Evolutionary conservation across 2,888 invertebrate genomes (phyloP), one percentile per base, ranked within the genome.

Genomic region (Scaptomyza tumidula): DNA sequence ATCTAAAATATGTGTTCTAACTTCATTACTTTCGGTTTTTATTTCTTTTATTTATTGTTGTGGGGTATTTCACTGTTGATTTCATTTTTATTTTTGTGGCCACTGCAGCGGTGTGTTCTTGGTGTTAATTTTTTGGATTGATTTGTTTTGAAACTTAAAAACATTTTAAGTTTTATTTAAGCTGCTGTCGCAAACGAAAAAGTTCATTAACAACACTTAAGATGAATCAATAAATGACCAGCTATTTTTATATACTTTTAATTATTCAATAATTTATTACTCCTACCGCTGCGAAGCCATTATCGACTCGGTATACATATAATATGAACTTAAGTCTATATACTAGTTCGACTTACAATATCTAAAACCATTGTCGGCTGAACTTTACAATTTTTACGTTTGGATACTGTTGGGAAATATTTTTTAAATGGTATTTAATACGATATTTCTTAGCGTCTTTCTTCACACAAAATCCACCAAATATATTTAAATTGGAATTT

Each of bases 1-100:
- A 86, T 78, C 86, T 83, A 83, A 88, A 81, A 69, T 80, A 86
- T 86, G 87, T 85, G 66, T 81, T 75, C 79, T 67, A 78, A 64
- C 64, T 68, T 60, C 31, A 44, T 24, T 35, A 37, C 6, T 50
- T 61, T 44, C 33, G 6, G 2, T 33, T 33, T 33, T 10, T 29
- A 16, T 65, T 46, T 63, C 5, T 24, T 13, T n/a, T 13, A 7
- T 5, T 72, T 71, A 64, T 78, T 67, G 59, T 71, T 69, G 64
- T 76, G 67, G 66, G 52, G 16, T 64, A 52, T 52, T 31, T 64
- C 58, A 16, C 1, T 52, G 54, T 70, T 44, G 56, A 46, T 48
- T 49, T 10, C 29, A 1, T 7, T 49, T 10, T 46, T 48, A n/a
- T 19, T 7, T 7, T 14, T 45, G 45, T 45, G 52, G 37, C 53